phyloP scores from a whole-genome alignment of 2,888 invertebrate genomes.

The Cheilosia variabilis region DNA sequence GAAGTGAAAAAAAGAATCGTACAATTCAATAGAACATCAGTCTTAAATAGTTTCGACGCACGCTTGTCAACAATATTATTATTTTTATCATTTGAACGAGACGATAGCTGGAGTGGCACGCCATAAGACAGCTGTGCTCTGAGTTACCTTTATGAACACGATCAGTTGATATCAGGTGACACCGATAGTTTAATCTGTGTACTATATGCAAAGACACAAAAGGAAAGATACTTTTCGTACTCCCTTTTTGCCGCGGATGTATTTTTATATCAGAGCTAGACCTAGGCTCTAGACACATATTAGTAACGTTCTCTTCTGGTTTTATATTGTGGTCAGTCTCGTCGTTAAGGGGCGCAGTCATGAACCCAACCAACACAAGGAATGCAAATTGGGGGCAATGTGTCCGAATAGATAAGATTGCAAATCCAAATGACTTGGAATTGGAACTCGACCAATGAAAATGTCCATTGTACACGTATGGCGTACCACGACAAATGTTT shows the following conservation, averaged over 20 bases:
- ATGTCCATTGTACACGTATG: too few species aligned
- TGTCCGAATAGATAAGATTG: neutral
- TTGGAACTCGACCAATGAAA: neutral
- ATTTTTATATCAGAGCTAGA: neutral
- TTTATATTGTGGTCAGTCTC: neutral
- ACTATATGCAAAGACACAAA: neutral
- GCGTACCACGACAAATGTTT: too few species aligned
- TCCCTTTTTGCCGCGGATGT: neutral
- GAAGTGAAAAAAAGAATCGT: constrained; percentile 30
- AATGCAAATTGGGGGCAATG: neutral
- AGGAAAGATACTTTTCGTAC: neutral
- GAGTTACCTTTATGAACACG: constrained; percentile 2
- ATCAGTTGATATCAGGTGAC: constrained; percentile 1
- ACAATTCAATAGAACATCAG: neutral
- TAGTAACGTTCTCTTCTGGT: neutral
- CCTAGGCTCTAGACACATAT: neutral
- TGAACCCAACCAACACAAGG: too few species aligned
- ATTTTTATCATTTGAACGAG: constrained; percentile 2
- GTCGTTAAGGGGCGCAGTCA: neutral
- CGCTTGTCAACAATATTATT: constrained; percentile 10
- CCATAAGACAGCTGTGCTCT: neutral
- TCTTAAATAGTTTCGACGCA: constrained; percentile 1
- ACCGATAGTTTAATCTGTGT: too few species aligned
- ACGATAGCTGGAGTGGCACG: neutral
- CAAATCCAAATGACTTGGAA: neutral